A percentile compares a stretch with the other conserved stretches of the same genome.
phyloP scores from a whole-genome alignment of 2,888 invertebrate species.

The Amphipoea oculea region DNA sequence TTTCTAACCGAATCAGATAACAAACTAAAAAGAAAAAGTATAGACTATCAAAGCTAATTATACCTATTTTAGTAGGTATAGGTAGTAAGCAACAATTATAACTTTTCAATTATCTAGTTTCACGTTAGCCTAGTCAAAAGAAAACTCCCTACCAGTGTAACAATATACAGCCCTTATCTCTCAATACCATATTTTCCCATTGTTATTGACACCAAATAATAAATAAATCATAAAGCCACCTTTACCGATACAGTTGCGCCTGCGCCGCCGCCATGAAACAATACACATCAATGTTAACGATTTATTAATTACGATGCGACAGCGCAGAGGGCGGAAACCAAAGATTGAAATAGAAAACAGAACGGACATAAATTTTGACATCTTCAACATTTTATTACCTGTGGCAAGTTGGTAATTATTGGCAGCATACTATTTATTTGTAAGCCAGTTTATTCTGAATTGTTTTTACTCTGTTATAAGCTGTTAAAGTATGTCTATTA shows the following conservation, averaged over 20 bases:
- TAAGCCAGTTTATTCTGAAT: too few species aligned
- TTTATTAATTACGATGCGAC: conserved; percentile 85
- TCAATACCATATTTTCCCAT: background rate
- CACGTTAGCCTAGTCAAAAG: too few species aligned
- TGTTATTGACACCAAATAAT: conserved; percentile 35
- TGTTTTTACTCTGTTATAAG: too few species aligned
- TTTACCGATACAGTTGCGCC: conserved; percentile 64
- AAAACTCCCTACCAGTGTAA: background rate
- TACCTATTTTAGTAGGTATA: background rate
- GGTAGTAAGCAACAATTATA: background rate
- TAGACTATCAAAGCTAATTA: background rate
- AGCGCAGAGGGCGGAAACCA: conserved; percentile 70
- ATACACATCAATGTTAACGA: conserved; percentile 84
- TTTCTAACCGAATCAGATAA: background rate
- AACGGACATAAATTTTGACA: conserved; percentile 6
- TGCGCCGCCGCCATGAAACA: conserved; percentile 80
- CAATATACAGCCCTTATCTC: conserved; percentile 2
- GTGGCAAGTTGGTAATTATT: background rate
- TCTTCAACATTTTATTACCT: background rate
- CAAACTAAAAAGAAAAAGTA: background rate
- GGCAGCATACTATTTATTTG: too few species aligned
- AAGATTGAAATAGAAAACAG: conserved; percentile 60
- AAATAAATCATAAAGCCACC: conserved; percentile 68
- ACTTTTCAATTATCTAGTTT: too few species aligned
- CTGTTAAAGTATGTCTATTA: too few species aligned